A percentile compares a stretch with the other conserved stretches of the same genome.
Conservation (phyloP, 2,113 vertebrate genomes). For the Scalopus aquaticus region DNA sequence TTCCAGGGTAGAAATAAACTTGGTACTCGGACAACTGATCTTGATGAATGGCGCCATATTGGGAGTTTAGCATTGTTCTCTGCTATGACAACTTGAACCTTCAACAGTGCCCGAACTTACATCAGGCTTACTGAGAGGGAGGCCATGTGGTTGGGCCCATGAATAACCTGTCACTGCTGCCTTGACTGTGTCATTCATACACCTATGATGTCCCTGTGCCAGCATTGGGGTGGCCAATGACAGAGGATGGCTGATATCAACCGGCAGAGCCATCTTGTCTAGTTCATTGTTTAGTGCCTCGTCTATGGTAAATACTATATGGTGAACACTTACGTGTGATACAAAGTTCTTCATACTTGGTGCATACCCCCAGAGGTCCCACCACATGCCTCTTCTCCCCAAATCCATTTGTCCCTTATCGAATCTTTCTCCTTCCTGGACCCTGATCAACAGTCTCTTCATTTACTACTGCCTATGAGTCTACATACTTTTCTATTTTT, state of each 20-base stretch:
- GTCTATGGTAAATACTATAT: background rate
- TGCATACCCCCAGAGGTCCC: background rate
- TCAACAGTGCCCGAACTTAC: background rate
- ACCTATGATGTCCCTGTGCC: background rate
- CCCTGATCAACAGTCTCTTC: background rate
- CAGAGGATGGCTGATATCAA: background rate
- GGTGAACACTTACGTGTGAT: background rate
- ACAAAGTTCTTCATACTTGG: background rate
- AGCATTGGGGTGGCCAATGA: background rate
- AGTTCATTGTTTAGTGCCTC: background rate
- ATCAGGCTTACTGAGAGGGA: background rate
- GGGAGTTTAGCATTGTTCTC: background rate
- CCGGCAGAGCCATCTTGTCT: conserved; percentile 4
- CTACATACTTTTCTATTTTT: background rate
- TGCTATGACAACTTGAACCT: background rate
- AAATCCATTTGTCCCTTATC: background rate
- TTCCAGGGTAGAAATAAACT: background rate
- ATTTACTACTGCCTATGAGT: background rate
- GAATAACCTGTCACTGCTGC: background rate
- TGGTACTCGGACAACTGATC: background rate
- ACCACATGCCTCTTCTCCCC: background rate
- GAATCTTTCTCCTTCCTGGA: background rate
- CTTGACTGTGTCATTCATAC: background rate
- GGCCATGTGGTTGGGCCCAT: background rate
- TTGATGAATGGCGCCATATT: background rate